These are phyloP conservation scores for Mactromeris polynyma DNA, from an alignment of 2,888 invertebrate species.

Conservation along the genomic window DNA sequence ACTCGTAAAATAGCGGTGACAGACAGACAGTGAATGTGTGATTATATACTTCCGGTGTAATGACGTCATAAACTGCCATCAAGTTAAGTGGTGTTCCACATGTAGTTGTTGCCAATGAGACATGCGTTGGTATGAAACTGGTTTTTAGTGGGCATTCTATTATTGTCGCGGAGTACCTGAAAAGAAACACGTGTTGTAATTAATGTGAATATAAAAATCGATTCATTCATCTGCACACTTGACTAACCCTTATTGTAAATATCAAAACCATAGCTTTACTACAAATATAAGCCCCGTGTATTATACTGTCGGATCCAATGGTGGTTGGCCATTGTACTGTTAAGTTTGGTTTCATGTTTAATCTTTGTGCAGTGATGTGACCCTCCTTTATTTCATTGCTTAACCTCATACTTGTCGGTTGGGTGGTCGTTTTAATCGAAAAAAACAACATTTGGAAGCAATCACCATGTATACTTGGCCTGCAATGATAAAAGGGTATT, in stretches of 20 bases:
- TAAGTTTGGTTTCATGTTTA: too few species aligned
- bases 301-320: too few species aligned
- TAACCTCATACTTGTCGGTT: too few species aligned
- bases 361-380: too few species aligned
- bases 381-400: too few species aligned
- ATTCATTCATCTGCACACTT: too few species aligned
- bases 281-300: neutral
- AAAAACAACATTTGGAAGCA: too few species aligned
- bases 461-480: too few species aligned
- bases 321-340: too few species aligned
- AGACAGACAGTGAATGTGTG: constrained; percentile 79
- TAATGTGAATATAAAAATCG: too few species aligned
- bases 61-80: constrained; percentile 39
- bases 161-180: constrained; percentile 20
- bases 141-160: neutral
- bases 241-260: neutral
- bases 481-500: too few species aligned
- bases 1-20: constrained; percentile 77
- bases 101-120: constrained; percentile 60
- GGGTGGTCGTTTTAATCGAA: too few species aligned
- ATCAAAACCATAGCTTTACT: neutral
- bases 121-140: constrained; percentile 46
- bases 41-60: neutral
- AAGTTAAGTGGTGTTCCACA: constrained; percentile 61
- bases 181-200: neutral